Evolutionary conservation across 2,113 vertebrate genomes (phyloP).

Genomic region (Tursiops truncatus): DNA sequence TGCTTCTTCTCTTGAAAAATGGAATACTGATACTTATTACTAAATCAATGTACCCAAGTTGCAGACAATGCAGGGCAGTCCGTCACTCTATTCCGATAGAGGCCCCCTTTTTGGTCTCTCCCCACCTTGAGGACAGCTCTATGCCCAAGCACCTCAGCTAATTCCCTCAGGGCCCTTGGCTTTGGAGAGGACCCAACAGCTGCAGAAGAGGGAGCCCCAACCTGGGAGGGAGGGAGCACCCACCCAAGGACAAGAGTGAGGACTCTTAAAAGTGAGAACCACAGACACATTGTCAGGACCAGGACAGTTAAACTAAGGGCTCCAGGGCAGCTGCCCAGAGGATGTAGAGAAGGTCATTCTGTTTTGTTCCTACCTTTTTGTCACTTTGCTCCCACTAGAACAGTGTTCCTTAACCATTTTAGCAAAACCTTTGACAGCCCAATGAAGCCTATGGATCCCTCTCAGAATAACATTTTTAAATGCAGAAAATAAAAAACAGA

Average conservation of each 20-base stretch:
- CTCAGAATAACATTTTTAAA: not conserved
- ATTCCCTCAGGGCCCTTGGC: accelerated
- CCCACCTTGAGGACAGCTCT: not conserved
- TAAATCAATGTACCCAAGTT: not conserved
- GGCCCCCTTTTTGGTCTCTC: not conserved
- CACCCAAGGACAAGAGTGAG: not conserved
- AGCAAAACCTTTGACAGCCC: not conserved
- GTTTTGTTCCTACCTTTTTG: not conserved
- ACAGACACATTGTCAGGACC: not conserved
- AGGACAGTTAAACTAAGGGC: not conserved
- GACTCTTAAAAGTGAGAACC: not conserved
- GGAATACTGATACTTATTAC: not conserved
- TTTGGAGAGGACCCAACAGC: not conserved
- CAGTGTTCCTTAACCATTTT: not conserved
- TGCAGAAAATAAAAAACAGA: not conserved
- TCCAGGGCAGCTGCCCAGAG: not conserved
- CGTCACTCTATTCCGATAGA: not conserved
- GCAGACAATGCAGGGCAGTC: not conserved
- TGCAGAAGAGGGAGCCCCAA: not conserved
- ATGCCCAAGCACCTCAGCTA: not conserved
- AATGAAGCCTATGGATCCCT: not conserved
- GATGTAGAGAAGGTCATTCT: not conserved
- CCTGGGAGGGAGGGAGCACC: not conserved
- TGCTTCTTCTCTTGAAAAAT: not conserved
- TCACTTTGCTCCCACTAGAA: not conserved